These are phyloP conservation scores for Amblyopsis hoosieri DNA, from an alignment of 2,797 vertebrate species.

Conservation along the genomic window DNA sequence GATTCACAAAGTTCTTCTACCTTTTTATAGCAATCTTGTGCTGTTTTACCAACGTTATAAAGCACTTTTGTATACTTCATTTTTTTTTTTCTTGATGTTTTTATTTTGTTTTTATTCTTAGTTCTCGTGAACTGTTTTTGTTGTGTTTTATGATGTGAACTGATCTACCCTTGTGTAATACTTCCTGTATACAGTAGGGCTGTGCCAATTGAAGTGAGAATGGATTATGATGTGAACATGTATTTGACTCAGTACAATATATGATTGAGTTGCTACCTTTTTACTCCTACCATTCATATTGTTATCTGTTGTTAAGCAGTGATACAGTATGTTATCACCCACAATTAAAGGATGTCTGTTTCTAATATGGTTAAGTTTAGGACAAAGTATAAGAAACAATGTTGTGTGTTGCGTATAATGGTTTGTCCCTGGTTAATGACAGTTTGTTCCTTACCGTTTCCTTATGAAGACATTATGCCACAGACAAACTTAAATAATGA, in stretches of 20 bases:
- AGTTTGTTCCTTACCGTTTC: slow-evolving; percentile 25
- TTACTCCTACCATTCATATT: slow-evolving; percentile 32
- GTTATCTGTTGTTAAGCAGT: slow-evolving; percentile 52
- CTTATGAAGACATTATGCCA: slow-evolving; percentile 29
- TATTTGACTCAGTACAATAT: slow-evolving; percentile 68
- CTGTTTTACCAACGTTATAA: slow-evolving; percentile 83
- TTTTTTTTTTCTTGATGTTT: slow-evolving; percentile 61
- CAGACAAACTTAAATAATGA: slow-evolving; percentile 40
- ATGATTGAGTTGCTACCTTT: slow-evolving; percentile 39
- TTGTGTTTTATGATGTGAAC: slow-evolving; percentile 81
- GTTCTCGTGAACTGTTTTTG: slow-evolving; percentile 72
- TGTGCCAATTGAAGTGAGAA: slow-evolving; percentile 83
- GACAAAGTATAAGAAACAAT: slow-evolving; percentile 42
- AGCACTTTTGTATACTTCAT: slow-evolving; percentile 81
- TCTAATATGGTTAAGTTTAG: slow-evolving; percentile 62
- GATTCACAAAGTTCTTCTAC: slow-evolving; percentile 84
- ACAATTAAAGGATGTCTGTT: slow-evolving; percentile 60
- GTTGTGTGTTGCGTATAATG: slow-evolving; percentile 47
- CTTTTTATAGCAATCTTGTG: slow-evolving; percentile 85
- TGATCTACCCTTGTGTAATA: slow-evolving; percentile 78
- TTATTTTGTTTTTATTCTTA: slow-evolving; percentile 65
- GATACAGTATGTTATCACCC: slow-evolving; percentile 39
- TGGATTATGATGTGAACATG: slow-evolving; percentile 73
- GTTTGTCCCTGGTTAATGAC: slow-evolving; percentile 56
- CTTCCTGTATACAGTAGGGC: slow-evolving; percentile 84